Percentiles rank a stretch among this genome's conserved stretches.
These are phyloP conservation scores for Athalia rosae DNA, from an alignment of 2,888 invertebrate genomes.

Conservation along the genomic window DNA sequence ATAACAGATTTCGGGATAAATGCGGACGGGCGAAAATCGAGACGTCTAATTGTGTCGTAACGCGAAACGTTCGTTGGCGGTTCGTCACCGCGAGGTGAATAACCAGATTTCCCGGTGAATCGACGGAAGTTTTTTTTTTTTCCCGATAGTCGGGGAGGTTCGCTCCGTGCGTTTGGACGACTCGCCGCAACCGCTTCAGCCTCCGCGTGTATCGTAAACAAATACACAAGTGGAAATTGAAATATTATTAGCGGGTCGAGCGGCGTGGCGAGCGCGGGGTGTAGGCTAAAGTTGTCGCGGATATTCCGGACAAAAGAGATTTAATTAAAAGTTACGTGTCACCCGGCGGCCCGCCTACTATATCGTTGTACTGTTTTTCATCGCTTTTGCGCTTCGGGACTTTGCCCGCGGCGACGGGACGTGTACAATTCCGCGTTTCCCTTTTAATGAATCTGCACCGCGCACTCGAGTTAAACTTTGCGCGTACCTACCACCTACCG, in stretches of 20 bases:
- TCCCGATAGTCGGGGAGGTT: conserved; percentile 23
- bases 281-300: conserved; percentile 21
- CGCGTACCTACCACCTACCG: background rate
- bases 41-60: conserved; percentile 37
- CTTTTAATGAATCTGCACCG: conserved; percentile 3
- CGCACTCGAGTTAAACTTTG: background rate
- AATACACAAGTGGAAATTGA: conserved; percentile 12
- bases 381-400: background rate
- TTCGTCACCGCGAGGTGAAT: background rate
- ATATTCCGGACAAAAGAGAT: conserved; percentile 37
- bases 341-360: background rate
- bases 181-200: background rate
- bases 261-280: background rate
- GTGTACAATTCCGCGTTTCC: conserved; percentile 7
- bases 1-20: conserved; percentile 22
- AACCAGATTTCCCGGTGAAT: conserved; percentile 25
- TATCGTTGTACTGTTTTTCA: conserved; percentile 1
- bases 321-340: conserved; percentile 41
- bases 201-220: background rate
- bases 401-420: background rate
- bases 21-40: conserved; percentile 23
- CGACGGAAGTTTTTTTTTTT: conserved; percentile 22
- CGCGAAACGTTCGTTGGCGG: conserved; percentile 18
- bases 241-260: conserved; percentile 29
- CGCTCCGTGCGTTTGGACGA: background rate